Percentiles rank a stretch among this genome's conserved stretches.
phyloP scores from a whole-genome alignment of 1,140 invertebrate genomes.

The Platyscapa corneri region DNA sequence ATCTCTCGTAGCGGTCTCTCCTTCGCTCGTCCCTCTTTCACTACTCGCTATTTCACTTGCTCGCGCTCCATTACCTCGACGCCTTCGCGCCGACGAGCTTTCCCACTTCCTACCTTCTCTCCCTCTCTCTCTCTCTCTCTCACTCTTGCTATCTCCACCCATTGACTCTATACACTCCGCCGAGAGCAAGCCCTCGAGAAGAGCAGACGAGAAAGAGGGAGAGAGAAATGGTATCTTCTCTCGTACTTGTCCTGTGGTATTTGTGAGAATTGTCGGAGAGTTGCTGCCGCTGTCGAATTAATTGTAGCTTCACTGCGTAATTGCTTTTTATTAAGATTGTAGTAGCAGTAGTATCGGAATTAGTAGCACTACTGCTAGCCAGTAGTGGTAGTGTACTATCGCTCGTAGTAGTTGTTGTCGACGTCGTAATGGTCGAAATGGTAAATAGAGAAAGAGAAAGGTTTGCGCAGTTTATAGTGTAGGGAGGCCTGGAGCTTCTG shows the following conservation, averaged over 20 bases:
- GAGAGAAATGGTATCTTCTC: conserved; percentile 8
- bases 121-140: background rate
- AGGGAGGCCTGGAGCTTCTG: background rate
- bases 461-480: conserved; percentile 15
- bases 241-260: conserved; percentile 47
- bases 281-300: conserved; percentile 40
- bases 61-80: conserved; percentile 64
- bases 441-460: conserved; percentile 24
- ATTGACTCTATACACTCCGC: conserved; percentile 16
- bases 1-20: conserved; percentile 46
- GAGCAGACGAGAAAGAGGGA: background rate
- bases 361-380: background rate
- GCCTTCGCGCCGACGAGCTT: conserved; percentile 53
- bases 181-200: conserved; percentile 16
- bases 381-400: background rate
- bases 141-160: background rate
- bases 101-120: conserved; percentile 36
- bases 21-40: conserved; percentile 34
- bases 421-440: background rate
- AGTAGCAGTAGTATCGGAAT: background rate
- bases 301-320: conserved; percentile 48
- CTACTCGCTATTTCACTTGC: conserved; percentile 54
- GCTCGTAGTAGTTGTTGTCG: background rate
- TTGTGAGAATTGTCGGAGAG: conserved; percentile 41
- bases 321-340: conserved; percentile 53